Conservation (phyloP, 2,113 vertebrate species). For the Penelope pileata region DNA sequence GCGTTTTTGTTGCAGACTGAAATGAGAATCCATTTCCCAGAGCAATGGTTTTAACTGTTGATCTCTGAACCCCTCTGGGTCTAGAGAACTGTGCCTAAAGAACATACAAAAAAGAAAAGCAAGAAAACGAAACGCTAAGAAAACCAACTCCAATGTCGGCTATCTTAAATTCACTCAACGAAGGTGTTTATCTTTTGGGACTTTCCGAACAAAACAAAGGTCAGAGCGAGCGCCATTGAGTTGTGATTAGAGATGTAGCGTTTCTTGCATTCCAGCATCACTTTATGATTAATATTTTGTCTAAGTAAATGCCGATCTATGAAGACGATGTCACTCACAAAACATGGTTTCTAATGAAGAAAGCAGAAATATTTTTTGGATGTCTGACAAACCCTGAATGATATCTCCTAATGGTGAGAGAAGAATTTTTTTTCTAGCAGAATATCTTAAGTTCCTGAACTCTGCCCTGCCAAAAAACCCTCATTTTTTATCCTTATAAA, state of each 20-base stretch:
- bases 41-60: neutral
- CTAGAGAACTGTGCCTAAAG: neutral
- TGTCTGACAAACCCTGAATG: conserved; percentile 30
- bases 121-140: neutral
- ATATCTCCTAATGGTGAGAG: neutral
- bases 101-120: neutral
- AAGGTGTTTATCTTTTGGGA: neutral
- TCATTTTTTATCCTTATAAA: neutral
- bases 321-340: neutral
- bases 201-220: conserved; percentile 29
- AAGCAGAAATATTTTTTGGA: conserved; percentile 2
- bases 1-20: neutral
- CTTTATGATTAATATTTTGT: conserved; percentile 30
- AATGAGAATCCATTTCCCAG: neutral
- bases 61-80: neutral
- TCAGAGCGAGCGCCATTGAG: neutral
- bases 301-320: neutral
- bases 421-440: neutral
- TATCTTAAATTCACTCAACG: neutral
- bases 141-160: neutral
- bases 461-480: neutral
- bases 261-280: conserved; percentile 18
- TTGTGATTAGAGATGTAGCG: neutral
- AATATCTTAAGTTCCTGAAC: conserved; percentile 31
- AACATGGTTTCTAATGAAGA: conserved; percentile 4